phyloP scores from a whole-genome alignment of 1,140 invertebrate genomes.

The Bradynema listronoti region DNA sequence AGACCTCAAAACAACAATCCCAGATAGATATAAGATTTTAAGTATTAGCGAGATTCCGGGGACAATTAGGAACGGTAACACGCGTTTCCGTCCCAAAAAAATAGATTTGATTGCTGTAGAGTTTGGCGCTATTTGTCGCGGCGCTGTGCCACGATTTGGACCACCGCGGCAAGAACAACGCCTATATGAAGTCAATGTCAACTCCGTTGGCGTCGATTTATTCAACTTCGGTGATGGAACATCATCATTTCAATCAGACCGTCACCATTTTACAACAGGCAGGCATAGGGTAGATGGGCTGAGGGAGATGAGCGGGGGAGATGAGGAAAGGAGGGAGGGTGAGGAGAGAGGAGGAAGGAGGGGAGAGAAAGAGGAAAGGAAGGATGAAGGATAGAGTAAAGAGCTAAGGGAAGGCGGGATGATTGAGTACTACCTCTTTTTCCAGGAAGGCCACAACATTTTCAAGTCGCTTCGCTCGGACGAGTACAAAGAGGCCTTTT shows the following conservation, averaged over 20 bases:
- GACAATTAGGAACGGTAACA: too few species aligned
- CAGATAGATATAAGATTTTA: too few species aligned
- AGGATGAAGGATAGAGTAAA: too few species aligned
- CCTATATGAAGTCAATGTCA: constrained; percentile 81
- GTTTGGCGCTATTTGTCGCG: constrained; percentile 83
- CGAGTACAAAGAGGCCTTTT: constrained; percentile 72
- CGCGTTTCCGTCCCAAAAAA: neutral
- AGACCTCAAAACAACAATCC: too few species aligned
- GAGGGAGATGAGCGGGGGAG: too few species aligned
- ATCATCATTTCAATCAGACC: constrained; percentile 80
- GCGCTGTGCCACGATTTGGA: constrained; percentile 94
- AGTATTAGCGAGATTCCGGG: too few species aligned
- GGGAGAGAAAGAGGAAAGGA: too few species aligned
- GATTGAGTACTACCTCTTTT: too few species aligned
- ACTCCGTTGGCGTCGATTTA: constrained; percentile 75
- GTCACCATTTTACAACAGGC: constrained; percentile 72
- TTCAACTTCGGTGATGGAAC: constrained; percentile 75
- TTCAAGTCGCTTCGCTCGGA: constrained; percentile 66
- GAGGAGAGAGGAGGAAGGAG: too few species aligned
- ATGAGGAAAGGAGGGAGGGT: too few species aligned
- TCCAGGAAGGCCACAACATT: constrained; percentile 73
- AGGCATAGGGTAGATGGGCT: too few species aligned
- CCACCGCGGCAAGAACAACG: constrained; percentile 77
- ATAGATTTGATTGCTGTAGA: constrained; percentile 65
- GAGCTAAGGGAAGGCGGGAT: too few species aligned